Evolutionary conservation across 2,113 vertebrate genomes (phyloP), one percentile per base, ranked within the genome.

Genomic region (Malurus cyaneus): DNA sequence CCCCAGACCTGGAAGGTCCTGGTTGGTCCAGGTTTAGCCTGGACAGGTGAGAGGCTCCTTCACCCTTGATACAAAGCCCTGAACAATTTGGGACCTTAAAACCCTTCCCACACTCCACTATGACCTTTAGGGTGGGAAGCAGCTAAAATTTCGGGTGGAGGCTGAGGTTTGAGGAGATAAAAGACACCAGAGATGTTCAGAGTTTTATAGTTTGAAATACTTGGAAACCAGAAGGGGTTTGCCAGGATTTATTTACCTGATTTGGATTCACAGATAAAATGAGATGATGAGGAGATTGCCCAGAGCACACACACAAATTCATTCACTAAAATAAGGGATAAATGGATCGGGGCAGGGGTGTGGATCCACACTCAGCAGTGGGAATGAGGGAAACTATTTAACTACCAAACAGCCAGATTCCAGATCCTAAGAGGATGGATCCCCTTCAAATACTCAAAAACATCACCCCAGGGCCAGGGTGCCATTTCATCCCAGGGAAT

Each of bases 81-180:
- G 59, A 32, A 12, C 12, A 5, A 6, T 5, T 73, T 46, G 10
- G 18, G 6, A 41, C 23, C 28, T 49, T 31, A 12, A 61, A 80
- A 26, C 20, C 23, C 18, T n/a, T 12, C 76, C 62, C 80, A 34
- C 18, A 2, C 15, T 25, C 36, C 49, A 19, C 19, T 6, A 7
- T 18, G 73, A 29, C 61, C 47, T 46, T 61, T 2, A 11, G 2
- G 1, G 0, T 29, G 60, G 80, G 32, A 44, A 29, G 7, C 0
- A 0, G 17, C 1, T 3, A 54, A 18, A 19, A 8, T 1, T 88
- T 3, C 56, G 18, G 65, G 26, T 14, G 36, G 46, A 49, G 59
- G n/a, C 4, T 84, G 2, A 6, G 23, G 23, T 6, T 28, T 24
- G 18, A 18, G 24, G 26, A 80, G 18, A 18, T 8, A 54, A 32